A percentile compares a stretch with the other conserved stretches of the same genome.
These are phyloP conservation scores for Blastomussa wellsi DNA, from an alignment of 92 coral and sea anemone species.

Conservation along the genomic window DNA sequence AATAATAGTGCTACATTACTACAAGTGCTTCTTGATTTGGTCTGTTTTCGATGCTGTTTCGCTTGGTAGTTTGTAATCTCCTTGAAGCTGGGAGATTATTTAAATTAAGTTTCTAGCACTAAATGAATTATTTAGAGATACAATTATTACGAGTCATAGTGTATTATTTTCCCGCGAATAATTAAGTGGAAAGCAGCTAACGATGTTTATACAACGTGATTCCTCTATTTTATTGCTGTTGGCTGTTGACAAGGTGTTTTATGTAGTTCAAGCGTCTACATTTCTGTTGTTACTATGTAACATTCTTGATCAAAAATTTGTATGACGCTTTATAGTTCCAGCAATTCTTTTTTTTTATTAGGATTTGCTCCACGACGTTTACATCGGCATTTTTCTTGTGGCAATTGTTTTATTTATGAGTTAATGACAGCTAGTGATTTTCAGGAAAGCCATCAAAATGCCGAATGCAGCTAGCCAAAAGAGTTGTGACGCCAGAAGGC, in stretches of 20 bases:
- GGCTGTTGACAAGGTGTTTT: not conserved
- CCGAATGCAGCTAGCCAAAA: not conserved
- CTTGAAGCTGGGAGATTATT: not conserved
- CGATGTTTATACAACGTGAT: slow-evolving; percentile 2
- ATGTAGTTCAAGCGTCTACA: not conserved
- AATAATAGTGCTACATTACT: not conserved
- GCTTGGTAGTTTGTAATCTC: not conserved
- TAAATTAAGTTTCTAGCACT: not conserved
- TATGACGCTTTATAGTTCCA: not conserved
- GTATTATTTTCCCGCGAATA: slow-evolving; percentile 5
- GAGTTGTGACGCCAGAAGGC: not conserved
- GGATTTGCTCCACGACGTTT: slow-evolving; percentile 4
- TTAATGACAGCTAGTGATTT: not conserved
- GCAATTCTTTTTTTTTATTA: not conserved
- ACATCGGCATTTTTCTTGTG: not conserved
- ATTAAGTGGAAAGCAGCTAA: slow-evolving; percentile 1
- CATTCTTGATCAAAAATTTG: not conserved
- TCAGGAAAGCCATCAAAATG: not conserved
- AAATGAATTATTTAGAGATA: slow-evolving; percentile 11
- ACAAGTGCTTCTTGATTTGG: not conserved
- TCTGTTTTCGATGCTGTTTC: not conserved
- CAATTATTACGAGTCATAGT: not conserved
- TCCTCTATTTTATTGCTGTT: not conserved
- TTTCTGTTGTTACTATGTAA: not conserved
- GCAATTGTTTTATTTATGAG: slow-evolving; percentile 6